These are phyloP conservation scores for Nannospalax galili DNA, from an alignment of 2,113 vertebrate species.

Conservation along the genomic window DNA sequence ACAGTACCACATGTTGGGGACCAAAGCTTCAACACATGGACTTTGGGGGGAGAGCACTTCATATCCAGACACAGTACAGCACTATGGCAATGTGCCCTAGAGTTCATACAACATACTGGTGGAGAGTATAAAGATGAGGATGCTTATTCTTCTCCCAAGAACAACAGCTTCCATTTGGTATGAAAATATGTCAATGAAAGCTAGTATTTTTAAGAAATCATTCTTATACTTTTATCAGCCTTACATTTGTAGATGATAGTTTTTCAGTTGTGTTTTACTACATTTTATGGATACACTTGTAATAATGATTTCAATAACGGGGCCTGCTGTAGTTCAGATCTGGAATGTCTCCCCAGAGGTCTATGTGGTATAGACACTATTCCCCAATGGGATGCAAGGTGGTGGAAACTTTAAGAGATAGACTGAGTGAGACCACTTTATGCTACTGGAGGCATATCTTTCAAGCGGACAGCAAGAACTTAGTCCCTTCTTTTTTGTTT, in stretches of 20 bases:
- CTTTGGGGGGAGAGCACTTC: neutral
- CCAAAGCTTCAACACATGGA: neutral
- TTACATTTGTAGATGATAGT: neutral
- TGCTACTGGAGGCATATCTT: neutral
- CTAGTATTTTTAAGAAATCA: neutral
- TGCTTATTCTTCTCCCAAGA: neutral
- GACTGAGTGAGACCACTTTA: neutral
- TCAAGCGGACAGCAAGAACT: neutral
- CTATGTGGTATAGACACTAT: neutral
- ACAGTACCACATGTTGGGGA: neutral
- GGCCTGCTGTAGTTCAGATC: neutral
- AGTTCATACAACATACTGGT: neutral
- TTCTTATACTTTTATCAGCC: neutral
- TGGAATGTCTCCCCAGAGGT: neutral
- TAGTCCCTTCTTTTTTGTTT: neutral
- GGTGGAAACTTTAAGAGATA: neutral
- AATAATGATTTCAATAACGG: neutral
- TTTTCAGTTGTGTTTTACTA: neutral
- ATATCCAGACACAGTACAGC: neutral
- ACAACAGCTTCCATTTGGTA: neutral
- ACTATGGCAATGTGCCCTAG: neutral
- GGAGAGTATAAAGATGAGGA: neutral
- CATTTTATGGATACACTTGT: neutral
- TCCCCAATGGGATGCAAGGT: neutral
- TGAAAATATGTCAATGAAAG: constrained; percentile 28